Conservation (phyloP, 2,113 vertebrate species). For the Burhinus bistriatus region DNA sequence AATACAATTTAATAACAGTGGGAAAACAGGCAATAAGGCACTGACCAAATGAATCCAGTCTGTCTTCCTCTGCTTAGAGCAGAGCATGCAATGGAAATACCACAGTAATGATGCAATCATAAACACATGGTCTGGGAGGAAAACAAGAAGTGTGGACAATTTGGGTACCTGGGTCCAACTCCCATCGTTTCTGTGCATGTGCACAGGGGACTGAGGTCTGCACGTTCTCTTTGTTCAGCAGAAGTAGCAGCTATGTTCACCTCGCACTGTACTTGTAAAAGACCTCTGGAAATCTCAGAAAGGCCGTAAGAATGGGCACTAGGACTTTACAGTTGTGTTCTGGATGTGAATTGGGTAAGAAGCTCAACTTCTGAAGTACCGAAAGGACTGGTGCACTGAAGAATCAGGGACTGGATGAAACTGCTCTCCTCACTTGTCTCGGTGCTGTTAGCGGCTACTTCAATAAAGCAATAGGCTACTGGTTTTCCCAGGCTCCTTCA, state of each 20-base stretch:
- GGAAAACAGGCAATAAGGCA: background rate
- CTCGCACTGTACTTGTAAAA: background rate
- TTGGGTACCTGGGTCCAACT: background rate
- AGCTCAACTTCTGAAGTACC: background rate
- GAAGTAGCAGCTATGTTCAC: background rate
- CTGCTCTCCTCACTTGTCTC: background rate
- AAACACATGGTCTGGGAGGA: background rate
- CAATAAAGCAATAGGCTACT: background rate
- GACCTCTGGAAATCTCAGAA: background rate
- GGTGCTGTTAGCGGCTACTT: background rate
- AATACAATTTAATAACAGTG: background rate
- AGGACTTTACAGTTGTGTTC: background rate
- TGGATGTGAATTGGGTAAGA: background rate
- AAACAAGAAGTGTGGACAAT: background rate
- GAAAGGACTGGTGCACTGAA: background rate
- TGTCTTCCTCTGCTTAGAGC: background rate
- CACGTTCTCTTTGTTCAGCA: background rate
- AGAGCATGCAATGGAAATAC: background rate
- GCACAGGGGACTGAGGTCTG: background rate
- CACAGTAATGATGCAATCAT: background rate
- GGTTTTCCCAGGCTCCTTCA: background rate
- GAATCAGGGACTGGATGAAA: background rate
- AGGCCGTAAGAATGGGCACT: accelerated
- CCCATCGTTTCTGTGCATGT: accelerated
- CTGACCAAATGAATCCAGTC: background rate